These are phyloP conservation scores for Apostichopus californicus DNA, from an alignment of 35 echinoderm and acorn worm genomes.

Conservation along the genomic window DNA sequence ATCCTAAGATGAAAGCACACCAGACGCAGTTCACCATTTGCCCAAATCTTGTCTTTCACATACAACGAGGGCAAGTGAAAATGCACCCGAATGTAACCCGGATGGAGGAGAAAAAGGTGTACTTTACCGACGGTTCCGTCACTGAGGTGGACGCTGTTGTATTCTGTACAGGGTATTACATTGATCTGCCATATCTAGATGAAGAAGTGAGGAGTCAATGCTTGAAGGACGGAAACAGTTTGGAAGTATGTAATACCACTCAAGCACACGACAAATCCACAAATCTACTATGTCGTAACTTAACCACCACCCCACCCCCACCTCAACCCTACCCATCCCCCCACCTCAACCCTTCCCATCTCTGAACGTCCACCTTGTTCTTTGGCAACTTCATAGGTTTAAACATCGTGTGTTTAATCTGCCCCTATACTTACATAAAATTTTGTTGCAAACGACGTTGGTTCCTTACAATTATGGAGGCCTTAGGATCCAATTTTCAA, in stretches of 20 bases:
- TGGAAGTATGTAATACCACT: background rate
- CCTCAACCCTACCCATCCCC: too few species aligned
- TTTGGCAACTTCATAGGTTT: too few species aligned
- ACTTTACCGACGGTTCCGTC: slow-evolving; percentile 71
- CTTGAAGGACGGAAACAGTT: slow-evolving; percentile 56
- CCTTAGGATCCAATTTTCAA: too few species aligned
- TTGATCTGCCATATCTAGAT: slow-evolving; percentile 79
- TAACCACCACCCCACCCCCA: background rate
- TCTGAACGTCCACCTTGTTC: too few species aligned
- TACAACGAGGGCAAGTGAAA: slow-evolving; percentile 83
- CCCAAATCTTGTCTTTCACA: slow-evolving; percentile 80
- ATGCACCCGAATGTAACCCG: slow-evolving; percentile 73
- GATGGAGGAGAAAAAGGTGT: slow-evolving; percentile 76
- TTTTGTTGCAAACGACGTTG: too few species aligned
- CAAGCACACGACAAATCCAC: background rate
- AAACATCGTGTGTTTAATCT: too few species aligned
- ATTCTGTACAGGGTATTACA: slow-evolving; percentile 89
- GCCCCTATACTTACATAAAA: too few species aligned
- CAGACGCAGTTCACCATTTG: slow-evolving; percentile 96
- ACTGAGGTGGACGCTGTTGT: slow-evolving; percentile 71
- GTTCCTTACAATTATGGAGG: too few species aligned
- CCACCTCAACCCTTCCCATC: too few species aligned
- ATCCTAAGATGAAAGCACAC: slow-evolving; percentile 82
- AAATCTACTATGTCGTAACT: background rate
- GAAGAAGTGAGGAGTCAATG: slow-evolving; percentile 65